Evolutionary conservation across 2,888 invertebrate species (phyloP).

Genomic region (Pandemis heparana): DNA sequence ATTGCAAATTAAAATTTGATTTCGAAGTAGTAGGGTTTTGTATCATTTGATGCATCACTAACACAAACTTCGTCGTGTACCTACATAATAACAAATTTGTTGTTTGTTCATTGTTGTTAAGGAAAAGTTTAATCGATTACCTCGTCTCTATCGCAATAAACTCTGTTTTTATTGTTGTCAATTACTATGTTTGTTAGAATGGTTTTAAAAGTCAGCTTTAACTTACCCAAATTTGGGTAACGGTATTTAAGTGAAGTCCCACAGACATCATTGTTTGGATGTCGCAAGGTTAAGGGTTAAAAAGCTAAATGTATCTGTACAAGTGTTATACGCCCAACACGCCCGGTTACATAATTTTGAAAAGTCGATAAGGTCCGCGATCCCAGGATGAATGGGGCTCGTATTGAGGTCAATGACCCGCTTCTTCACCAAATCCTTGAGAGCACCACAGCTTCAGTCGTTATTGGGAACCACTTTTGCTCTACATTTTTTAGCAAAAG

Average conservation of each 20-base stretch:
- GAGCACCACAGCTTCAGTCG: slow-evolving; percentile 1
- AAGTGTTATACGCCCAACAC: slow-evolving; percentile 4
- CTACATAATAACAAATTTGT: not conserved
- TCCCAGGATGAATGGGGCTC: slow-evolving; percentile 28
- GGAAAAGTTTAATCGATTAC: slow-evolving; percentile 15
- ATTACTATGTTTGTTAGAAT: not conserved
- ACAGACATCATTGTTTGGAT: slow-evolving; percentile 18
- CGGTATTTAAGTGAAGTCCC: not conserved
- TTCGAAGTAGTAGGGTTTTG: not conserved
- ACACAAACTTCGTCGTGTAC: not conserved
- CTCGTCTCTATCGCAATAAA: slow-evolving; percentile 4
- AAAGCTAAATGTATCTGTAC: slow-evolving; percentile 2
- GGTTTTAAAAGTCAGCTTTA: not conserved
- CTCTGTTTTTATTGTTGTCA: not conserved
- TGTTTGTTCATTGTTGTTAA: not conserved
- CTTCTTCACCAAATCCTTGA: slow-evolving; percentile 24
- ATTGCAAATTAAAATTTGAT: not conserved
- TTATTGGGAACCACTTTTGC: not conserved
- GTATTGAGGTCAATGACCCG: slow-evolving; percentile 35
- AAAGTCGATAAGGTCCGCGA: slow-evolving; percentile 41
- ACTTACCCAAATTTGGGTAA: not conserved
- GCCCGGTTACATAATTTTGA: slow-evolving; percentile 42
- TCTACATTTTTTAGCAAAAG: too few species aligned
- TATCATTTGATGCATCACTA: not conserved
- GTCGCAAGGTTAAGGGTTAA: not conserved